Conservation (phyloP, 2,113 vertebrate species). For the Sorex araneus region DNA sequence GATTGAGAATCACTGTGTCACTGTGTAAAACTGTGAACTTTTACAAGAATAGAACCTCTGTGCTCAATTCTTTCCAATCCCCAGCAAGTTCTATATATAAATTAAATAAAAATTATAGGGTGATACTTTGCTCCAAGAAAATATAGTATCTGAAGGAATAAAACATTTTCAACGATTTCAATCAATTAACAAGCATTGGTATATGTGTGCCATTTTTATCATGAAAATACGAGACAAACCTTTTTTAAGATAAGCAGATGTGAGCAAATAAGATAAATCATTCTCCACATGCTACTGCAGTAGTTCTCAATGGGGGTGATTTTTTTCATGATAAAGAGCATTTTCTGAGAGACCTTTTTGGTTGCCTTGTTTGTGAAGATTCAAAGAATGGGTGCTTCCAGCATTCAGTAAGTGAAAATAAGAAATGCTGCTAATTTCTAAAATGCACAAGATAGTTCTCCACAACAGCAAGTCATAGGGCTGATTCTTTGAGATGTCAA, state of each 20-base stretch:
- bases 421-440: background rate
- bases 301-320: background rate
- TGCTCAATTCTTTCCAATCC: background rate
- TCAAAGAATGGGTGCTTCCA: background rate
- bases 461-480: background rate
- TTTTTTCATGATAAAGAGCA: background rate
- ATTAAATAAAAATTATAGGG: background rate
- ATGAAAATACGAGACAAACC: background rate
- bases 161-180: slow-evolving; percentile 54
- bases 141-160: background rate
- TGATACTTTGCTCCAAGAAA: slow-evolving; percentile 26
- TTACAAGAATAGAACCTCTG: background rate
- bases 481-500: slow-evolving; percentile 9
- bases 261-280: background rate
- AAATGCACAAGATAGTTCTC: background rate
- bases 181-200: background rate
- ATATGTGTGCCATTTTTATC: background rate
- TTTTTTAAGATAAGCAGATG: background rate
- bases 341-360: background rate
- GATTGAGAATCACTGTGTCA: background rate
- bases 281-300: background rate
- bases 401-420: background rate
- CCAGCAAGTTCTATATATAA: background rate
- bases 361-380: background rate
- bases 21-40: background rate